A percentile compares a stretch with the other conserved stretches of the same genome.
Evolutionary conservation across 1,140 invertebrate species (phyloP).

Genomic region (Arion vulgaris): DNA sequence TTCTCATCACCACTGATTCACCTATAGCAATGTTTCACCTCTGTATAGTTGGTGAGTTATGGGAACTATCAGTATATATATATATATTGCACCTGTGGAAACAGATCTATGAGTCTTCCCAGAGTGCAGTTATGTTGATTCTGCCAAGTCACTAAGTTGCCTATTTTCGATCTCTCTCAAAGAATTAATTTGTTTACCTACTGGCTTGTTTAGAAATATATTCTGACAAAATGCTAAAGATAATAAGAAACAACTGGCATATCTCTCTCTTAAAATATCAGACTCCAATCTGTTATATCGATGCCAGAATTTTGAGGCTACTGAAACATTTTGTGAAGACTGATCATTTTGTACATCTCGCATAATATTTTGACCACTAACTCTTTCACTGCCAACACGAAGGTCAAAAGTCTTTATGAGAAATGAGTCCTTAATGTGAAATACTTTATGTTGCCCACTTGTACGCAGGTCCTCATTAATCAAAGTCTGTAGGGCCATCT

Average conservation of each 20-base stretch:
- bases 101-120: too few species aligned
- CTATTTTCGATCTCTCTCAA: not conserved
- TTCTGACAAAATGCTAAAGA: slow-evolving; percentile 19
- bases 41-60: too few species aligned
- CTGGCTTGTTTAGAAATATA: not conserved
- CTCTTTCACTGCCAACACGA: slow-evolving; percentile 21
- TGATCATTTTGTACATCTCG: not conserved
- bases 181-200: not conserved
- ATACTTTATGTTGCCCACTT: slow-evolving; percentile 26
- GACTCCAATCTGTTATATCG: not conserved
- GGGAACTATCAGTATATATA: too few species aligned
- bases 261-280: slow-evolving; percentile 17
- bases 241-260: slow-evolving; percentile 16
- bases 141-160: too few species aligned
- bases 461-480: not conserved
- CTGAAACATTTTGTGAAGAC: not conserved
- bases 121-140: too few species aligned
- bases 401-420: slow-evolving; percentile 19
- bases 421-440: slow-evolving; percentile 15
- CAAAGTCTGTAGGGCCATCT: slow-evolving; percentile 26
- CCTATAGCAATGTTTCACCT: too few species aligned
- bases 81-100: too few species aligned
- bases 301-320: not conserved
- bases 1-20: too few species aligned
- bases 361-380: slow-evolving; percentile 29